phyloP scores from a whole-genome alignment of 53 echinoderm and acorn worm species.

The Echinometra lucunter region DNA sequence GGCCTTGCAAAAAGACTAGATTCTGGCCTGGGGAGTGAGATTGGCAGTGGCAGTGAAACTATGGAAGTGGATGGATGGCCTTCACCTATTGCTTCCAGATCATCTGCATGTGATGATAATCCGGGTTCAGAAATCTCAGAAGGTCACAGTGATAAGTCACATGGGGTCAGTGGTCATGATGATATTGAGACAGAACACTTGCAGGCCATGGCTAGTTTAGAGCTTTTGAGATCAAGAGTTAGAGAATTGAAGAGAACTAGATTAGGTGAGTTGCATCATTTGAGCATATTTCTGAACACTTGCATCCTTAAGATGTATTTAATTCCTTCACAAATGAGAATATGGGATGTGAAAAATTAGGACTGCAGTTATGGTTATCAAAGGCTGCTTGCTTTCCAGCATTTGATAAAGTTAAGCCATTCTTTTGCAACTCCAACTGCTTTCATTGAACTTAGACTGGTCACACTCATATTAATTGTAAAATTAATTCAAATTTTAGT shows the following conservation, averaged over 20 bases:
- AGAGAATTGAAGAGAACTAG: constrained; percentile 33
- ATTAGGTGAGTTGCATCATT: constrained; percentile 29
- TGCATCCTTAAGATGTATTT: not conserved
- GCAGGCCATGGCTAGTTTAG: constrained; percentile 39
- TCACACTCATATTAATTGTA: no score
- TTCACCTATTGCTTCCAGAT: not conserved
- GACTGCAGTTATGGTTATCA: no score
- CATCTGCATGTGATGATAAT: not conserved
- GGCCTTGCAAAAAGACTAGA: not conserved
- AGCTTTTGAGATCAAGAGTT: constrained; percentile 23
- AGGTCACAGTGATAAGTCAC: no score
- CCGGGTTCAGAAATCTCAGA: no score
- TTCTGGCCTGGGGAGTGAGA: constrained; percentile 23
- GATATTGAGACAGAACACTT: constrained; percentile 18
- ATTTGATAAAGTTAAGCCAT: no score
- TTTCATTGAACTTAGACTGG: no score
- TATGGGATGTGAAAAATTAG: not conserved
- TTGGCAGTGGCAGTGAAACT: constrained; percentile 25
- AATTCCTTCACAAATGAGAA: not conserved
- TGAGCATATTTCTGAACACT: not conserved
- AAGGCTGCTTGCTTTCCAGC: no score
- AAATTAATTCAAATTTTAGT: no score
- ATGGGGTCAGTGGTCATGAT: not conserved
- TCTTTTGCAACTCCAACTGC: no score
- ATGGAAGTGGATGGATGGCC: not conserved